Conservation (phyloP, 1,140 invertebrate genomes). For the Conopomorpha cramerella region DNA sequence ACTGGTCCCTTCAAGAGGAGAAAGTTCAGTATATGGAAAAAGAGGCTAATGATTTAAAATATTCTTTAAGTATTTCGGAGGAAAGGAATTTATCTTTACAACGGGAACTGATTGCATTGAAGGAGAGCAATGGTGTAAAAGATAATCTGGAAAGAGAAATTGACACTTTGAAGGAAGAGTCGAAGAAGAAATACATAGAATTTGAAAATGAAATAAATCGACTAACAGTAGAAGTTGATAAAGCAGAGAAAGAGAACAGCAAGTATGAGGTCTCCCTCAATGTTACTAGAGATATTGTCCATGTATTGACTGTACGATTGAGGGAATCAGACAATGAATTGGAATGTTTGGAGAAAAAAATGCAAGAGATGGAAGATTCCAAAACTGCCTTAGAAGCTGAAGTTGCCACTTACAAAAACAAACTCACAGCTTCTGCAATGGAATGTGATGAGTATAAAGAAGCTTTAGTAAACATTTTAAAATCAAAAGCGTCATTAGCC, state of each 20-base stretch:
- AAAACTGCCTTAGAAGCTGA: constrained; percentile 40
- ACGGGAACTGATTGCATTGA: constrained; percentile 23
- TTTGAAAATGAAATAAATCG: constrained; percentile 48
- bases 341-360: constrained; percentile 43
- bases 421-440: constrained; percentile 29
- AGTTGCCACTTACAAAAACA: constrained; percentile 30
- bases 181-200: constrained; percentile 31
- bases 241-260: constrained; percentile 38
- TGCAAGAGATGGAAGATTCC: constrained; percentile 28
- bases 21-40: constrained; percentile 29
- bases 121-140: constrained; percentile 26
- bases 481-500: constrained; percentile 45
- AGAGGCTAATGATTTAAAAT: constrained; percentile 35
- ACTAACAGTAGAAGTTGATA: constrained; percentile 40
- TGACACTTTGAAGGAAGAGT: constrained; percentile 30
- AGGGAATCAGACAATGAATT: constrained; percentile 51
- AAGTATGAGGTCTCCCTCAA: constrained; percentile 53
- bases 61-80: constrained; percentile 19
- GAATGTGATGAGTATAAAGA: constrained; percentile 53
- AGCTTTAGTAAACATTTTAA: constrained; percentile 42
- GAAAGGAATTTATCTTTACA: constrained; percentile 24
- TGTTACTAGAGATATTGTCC: constrained; percentile 48
- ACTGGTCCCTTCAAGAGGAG: constrained; percentile 30
- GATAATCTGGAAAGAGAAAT: constrained; percentile 16
- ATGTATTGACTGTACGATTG: constrained; percentile 45